A percentile compares a stretch with the other conserved stretches of the same genome.
Conservation (phyloP, 2,113 vertebrate species). For the Dolichallabes microphthalmus region DNA sequence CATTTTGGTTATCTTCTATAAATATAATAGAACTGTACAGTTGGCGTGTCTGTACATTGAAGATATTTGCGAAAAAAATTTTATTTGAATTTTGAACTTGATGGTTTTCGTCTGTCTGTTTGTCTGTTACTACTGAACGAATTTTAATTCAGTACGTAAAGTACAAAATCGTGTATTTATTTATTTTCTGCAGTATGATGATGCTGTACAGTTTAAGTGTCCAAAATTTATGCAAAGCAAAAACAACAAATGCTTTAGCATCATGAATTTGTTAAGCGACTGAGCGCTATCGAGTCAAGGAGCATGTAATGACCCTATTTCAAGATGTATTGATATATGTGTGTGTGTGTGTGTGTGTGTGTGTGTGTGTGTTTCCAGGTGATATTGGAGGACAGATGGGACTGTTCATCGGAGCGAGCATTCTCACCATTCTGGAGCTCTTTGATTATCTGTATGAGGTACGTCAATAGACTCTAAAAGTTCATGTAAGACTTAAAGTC, state of each 20-base stretch:
- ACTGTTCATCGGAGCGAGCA: slow-evolving; percentile 91
- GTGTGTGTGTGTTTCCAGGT: slow-evolving; percentile 65
- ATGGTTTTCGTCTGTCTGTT: too few species aligned
- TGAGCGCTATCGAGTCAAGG: background rate
- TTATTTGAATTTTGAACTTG: too few species aligned
- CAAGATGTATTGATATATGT: background rate
- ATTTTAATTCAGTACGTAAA: background rate
- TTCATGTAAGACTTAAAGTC: background rate
- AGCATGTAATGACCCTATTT: background rate
- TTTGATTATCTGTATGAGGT: slow-evolving; percentile 94
- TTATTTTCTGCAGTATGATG: background rate
- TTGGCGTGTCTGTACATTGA: too few species aligned
- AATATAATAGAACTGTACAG: too few species aligned
- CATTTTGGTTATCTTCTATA: background rate
- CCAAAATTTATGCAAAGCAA: background rate
- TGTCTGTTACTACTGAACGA: too few species aligned
- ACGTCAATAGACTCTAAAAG: slow-evolving; percentile 40
- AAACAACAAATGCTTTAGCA: background rate
- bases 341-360: slow-evolving; percentile 32
- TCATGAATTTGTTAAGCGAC: background rate
- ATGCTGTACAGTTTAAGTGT: background rate
- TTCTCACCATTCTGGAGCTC: slow-evolving; percentile 90
- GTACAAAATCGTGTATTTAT: background rate
- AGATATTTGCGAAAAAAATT: too few species aligned
- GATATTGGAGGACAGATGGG: slow-evolving; percentile 96